A percentile compares a stretch with the other conserved stretches of the same genome.
Evolutionary conservation across 2,888 invertebrate species (phyloP).

Genomic region (Chorisops tibialis): DNA sequence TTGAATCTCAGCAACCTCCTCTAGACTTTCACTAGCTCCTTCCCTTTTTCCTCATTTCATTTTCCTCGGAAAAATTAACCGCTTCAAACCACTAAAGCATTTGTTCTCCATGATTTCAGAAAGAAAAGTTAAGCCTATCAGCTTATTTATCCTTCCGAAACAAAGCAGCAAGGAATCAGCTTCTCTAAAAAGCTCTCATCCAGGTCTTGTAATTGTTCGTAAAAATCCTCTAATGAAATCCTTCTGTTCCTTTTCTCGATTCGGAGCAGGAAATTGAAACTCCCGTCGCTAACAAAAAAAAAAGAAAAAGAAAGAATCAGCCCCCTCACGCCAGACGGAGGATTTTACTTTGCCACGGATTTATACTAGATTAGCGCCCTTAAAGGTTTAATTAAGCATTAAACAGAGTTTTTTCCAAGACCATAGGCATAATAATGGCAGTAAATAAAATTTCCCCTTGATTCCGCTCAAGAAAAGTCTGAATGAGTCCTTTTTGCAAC

Average conservation of each 20-base stretch:
- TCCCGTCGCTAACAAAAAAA: not conserved
- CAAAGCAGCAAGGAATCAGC: too few species aligned
- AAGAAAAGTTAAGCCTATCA: too few species aligned
- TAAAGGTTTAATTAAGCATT: constrained; percentile 24
- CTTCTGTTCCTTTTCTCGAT: constrained; percentile 2
- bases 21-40: too few species aligned
- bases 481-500: too few species aligned
- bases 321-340: not conserved
- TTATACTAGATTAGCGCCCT: constrained; percentile 21
- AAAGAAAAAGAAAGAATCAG: constrained; percentile 5
- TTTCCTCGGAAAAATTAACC: too few species aligned
- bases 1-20: too few species aligned
- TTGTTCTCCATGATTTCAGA: too few species aligned
- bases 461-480: too few species aligned
- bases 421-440: constrained; percentile 5
- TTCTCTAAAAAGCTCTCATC: constrained; percentile 9
- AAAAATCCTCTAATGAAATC: constrained; percentile 4
- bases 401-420: constrained; percentile 17
- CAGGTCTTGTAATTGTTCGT: constrained; percentile 19
- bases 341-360: constrained; percentile 17
- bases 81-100: too few species aligned
- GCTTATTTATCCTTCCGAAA: too few species aligned
- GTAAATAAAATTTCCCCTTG: too few species aligned
- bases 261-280: not conserved
- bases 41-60: too few species aligned